Conservation (phyloP, 2,113 vertebrate genomes). For the Seriola quinqueradiata region DNA sequence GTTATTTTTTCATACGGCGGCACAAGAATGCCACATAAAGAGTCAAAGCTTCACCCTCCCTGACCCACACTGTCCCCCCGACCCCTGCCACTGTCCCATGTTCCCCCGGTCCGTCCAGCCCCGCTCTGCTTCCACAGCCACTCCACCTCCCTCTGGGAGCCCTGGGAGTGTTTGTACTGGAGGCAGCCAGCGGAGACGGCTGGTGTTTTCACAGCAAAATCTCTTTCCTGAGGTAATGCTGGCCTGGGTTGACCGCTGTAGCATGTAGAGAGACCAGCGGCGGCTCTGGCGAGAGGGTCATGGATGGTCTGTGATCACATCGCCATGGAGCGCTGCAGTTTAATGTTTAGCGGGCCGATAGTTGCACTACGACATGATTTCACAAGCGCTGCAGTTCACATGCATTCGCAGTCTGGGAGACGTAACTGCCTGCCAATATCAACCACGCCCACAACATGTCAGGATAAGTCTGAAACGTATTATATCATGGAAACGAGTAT, state of each 20-base stretch:
- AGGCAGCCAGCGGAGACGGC: conserved; percentile 74
- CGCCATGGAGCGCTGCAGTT: conserved; percentile 38
- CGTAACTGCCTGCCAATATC: not conserved
- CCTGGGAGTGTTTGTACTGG: conserved; percentile 79
- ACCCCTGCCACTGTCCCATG: conserved; percentile 3
- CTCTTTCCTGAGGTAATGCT: conserved; percentile 80
- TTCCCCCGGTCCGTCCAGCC: not conserved
- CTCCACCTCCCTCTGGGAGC: conserved; percentile 68
- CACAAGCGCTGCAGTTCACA: conserved; percentile 19
- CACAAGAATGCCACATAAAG: not conserved
- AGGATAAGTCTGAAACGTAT: not conserved
- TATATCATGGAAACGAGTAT: not conserved
- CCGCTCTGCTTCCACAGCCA: conserved; percentile 32
- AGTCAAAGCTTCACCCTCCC: not conserved
- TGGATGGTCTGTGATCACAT: conserved; percentile 56
- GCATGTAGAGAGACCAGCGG: conserved; percentile 42
- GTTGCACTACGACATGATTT: conserved; percentile 23
- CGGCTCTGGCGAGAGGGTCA: conserved; percentile 49
- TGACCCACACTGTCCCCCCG: not conserved
- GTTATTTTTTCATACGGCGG: not conserved
- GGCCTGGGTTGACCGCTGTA: conserved; percentile 67
- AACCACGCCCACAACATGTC: conserved; percentile 11
- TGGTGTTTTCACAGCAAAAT: conserved; percentile 76
- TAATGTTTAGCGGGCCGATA: conserved; percentile 39
- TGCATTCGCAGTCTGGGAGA: conserved; percentile 13